Conservation (phyloP, 1,140 invertebrate genomes). For the Galleria mellonella region DNA sequence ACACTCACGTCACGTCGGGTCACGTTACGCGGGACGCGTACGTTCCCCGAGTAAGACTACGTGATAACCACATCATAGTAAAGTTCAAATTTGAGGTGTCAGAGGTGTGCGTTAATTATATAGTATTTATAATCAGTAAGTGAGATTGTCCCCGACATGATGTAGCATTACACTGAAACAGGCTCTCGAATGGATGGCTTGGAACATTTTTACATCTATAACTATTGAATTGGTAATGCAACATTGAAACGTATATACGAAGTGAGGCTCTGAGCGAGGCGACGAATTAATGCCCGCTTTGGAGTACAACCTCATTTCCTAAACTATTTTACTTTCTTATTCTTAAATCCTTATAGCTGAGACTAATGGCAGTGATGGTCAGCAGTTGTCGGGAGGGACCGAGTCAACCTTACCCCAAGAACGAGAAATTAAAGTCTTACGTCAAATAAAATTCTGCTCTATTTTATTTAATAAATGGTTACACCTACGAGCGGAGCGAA, state of each 20-base stretch:
- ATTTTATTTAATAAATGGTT: slow-evolving; percentile 14
- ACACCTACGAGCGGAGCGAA: slow-evolving; percentile 8
- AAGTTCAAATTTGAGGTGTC: not conserved
- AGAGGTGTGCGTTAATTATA: not conserved
- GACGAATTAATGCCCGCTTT: not conserved
- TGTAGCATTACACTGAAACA: slow-evolving; percentile 30
- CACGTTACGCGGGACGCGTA: no score
- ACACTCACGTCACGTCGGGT: not conserved
- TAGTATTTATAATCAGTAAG: not conserved
- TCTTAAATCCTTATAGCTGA: slow-evolving; percentile 43
- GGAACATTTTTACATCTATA: not conserved
- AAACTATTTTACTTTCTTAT: slow-evolving; percentile 44
- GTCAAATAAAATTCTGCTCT: slow-evolving; percentile 14
- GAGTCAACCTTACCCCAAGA: slow-evolving; percentile 52
- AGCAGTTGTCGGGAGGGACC: slow-evolving; percentile 61
- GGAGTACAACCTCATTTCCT: slow-evolving; percentile 21
- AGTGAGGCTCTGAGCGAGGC: not conserved
- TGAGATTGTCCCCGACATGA: not conserved
- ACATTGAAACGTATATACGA: not conserved
- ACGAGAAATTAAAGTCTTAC: slow-evolving; percentile 22
- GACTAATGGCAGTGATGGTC: slow-evolving; percentile 65
- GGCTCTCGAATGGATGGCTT: slow-evolving; percentile 14
- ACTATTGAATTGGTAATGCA: not conserved
- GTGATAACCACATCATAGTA: not conserved
- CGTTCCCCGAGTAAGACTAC: no score